These are phyloP conservation scores for Amiota minor DNA, from an alignment of 2,888 invertebrate species.

Conservation along the genomic window DNA sequence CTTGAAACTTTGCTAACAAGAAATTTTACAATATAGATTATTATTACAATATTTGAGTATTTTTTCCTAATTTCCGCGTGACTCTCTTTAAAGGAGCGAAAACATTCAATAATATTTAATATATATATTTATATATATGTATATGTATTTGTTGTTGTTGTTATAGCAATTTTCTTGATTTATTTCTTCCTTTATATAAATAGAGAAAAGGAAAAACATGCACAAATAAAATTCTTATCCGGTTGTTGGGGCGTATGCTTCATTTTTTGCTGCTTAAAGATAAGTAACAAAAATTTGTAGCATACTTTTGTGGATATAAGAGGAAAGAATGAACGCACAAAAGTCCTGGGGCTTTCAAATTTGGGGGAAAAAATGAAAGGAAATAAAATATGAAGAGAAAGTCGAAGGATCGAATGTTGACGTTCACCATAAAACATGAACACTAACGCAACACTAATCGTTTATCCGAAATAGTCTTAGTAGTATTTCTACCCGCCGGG, in stretches of 20 bases:
- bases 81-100: no score
- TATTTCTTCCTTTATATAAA: background rate
- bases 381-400: background rate
- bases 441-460: conserved; percentile 19
- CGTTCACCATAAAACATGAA: conserved; percentile 8
- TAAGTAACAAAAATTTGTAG: background rate
- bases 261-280: background rate
- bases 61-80: no score
- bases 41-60: background rate
- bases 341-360: background rate
- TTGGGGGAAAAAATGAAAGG: background rate
- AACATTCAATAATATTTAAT: no score
- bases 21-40: conserved; percentile 10
- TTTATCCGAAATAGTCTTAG: background rate
- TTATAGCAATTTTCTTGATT: background rate
- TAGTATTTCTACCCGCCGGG: no score
- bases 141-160: no score
- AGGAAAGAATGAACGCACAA: background rate
- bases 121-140: no score
- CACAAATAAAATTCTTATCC: background rate
- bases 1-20: background rate
- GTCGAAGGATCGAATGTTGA: background rate
- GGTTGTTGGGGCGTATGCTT: background rate
- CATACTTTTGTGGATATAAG: background rate
- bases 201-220: background rate